Evolutionary conservation across 2,113 vertebrate genomes (phyloP), one percentile per base, ranked within the genome.

Genomic region (Eleginops maclovinus): DNA sequence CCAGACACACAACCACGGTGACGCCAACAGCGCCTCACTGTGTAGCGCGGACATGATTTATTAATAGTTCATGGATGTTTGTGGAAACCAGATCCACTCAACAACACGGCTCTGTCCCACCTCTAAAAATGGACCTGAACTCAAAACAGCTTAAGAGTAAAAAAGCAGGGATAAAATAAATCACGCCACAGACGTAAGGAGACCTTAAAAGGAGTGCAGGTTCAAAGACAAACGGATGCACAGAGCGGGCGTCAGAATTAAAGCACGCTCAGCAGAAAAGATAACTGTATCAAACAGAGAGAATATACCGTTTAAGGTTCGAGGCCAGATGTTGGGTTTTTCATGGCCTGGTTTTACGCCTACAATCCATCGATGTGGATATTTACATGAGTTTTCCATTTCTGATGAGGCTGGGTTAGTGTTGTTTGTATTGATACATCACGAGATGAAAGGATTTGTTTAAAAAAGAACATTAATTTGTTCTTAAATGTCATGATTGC

Each of bases 21-120:
- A 88, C 28, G 67, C 69, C 81, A 65, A 12, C 79, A 80, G 69
- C 65, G 40, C 44, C 88, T 49, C 72, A 15, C 36, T 13, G 81
- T 22, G 47, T 58, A 19, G 36, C 75, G 61, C 67, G 13, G 71
- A 77, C 59, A 51, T 78, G 79, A 87, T 84, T 87, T 89, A 88
- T 85, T 91, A 88, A 88, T 89, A 85, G 81, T 85, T 61, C 5
- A 4, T 6, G 67, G 74, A 86, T 59, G 75, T 88, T 89, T 78
- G 76, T 72, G 53, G 84, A 83, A 89, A 88, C 68, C 65, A 68
- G 81, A 89, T 77, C 84, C 36, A 54, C 65, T 82, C 61, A 24
- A 83, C 68, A 72, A 87, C 67, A 22, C 24, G 9, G 46, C 49
- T 68, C 66, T 31, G 80, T 72, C 22, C 50, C 50, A 74, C 84